These are phyloP conservation scores for Sinocyclocheilus maitianheensis DNA, from an alignment of 2,113 vertebrate species.

Conservation along the genomic window DNA sequence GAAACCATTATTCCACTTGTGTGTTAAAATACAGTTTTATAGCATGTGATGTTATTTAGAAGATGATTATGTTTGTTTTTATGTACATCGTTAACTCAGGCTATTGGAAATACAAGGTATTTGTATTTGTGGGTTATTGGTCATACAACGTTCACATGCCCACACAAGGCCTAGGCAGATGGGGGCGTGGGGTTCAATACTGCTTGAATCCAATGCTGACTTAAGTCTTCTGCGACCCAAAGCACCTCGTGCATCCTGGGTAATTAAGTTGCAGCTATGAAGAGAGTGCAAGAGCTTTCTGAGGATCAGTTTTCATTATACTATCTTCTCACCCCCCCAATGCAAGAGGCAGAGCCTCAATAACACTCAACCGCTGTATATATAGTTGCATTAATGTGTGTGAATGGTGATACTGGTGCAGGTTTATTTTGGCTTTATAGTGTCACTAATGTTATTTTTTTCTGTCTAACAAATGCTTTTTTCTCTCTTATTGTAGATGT, in stretches of 20 bases:
- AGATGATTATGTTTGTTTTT: neutral
- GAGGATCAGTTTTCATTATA: constrained; percentile 54
- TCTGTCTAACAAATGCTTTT: constrained; percentile 1
- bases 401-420: neutral
- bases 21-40: neutral
- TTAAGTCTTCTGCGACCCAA: constrained; percentile 70
- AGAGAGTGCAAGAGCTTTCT: constrained; percentile 40
- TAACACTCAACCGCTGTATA: neutral
- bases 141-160: constrained; percentile 5
- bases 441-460: neutral
- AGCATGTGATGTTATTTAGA: neutral
- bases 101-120: no score
- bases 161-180: neutral
- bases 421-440: neutral
- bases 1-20: neutral
- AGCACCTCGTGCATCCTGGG: constrained; percentile 72
- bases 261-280: constrained; percentile 76
- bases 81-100: neutral
- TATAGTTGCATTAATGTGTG: neutral
- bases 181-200: constrained; percentile 46
- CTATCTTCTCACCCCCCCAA: neutral
- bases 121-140: neutral
- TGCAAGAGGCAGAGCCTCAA: neutral
- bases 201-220: constrained; percentile 66
- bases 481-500: constrained; percentile 73